Evolutionary conservation across 2,888 invertebrate species (phyloP), one percentile per base, ranked within the genome.

Genomic region (Lasioglossum figueresi): DNA sequence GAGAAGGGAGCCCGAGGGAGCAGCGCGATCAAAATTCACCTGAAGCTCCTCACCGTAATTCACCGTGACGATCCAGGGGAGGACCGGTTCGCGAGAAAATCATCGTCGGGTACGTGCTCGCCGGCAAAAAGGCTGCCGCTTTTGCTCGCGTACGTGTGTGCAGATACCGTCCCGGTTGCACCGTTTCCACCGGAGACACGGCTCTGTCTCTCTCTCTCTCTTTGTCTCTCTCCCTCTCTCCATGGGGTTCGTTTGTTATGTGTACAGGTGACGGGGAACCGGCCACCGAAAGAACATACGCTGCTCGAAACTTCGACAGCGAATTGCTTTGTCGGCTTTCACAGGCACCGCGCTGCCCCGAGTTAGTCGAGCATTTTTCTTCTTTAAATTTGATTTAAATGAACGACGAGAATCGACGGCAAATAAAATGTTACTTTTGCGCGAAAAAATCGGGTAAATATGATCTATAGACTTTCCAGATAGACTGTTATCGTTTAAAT

Each of bases 241-340:
- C 52, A 89, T 91, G 91, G 66, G 88, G 89, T 91, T 92, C 91
- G 91, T 91, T 92, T 90, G 90, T 87, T 37, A 4, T 31, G 59
- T 27, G 52, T 27, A 27, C 14, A 59, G 27, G 14, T 27, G 59
- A 59, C 23, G 59, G 59, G 59, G 59, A 27, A 27, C 14, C 27
- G 27, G 5, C 59, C 5, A 27, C 59, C 27, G 14, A 59, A 59
- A 59, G 14, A 27, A 59, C 8, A 52, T 52, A 52, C 6, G 52
- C 23, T 52, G 52, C 52, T 10, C 8, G 23, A 10, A 52, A 52
- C 23, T 52, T 52, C 10, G 52, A 23, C 52, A 52, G 10, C 27
- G n/a, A 14, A n/a, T 59, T 14, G 59, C 59, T 59, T 27, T 59
- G 27, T 27, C 59, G 59, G 59, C 4, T 59, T 27, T 27, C 59